Evolutionary conservation across 1,140 invertebrate species (phyloP), one percentile per base, ranked within the genome.

Genomic region (Helicoverpa zea): DNA sequence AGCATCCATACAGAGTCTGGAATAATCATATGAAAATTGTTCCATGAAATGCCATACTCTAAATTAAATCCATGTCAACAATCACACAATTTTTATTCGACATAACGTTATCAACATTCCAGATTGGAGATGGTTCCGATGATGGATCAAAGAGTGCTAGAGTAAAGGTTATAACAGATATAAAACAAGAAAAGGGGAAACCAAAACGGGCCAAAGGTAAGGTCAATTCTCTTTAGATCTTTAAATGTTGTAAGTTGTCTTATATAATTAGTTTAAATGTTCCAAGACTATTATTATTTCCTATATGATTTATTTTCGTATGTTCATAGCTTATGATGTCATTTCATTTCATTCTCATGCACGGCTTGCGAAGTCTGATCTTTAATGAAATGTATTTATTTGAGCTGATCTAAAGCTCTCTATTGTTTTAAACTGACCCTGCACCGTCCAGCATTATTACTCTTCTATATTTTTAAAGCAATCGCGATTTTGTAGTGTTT

Each of bases 241-340:
- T 43, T 59, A 59, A 9, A 49, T 47, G 4, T 14, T 13, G 12
- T 54, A 16, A n/a, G 58, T 18, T 51, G 74, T 72, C 68, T 54
- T 58, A 7, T 73, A 9, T 56, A 73, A 70, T 84, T 78, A 80
- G 64, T 80, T 81, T 82, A 83, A 72, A 23, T 47, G 47, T 47
- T 7, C 58, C 16, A 74, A 12, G 30, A 54, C 5, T 43, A 23
- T 23, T 23, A 23, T 23, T 23, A 23, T 56, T 29, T 61, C 70
- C 54, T 70, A 58, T 47, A 49, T 61, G 51, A 66, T 59, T 23
- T 74, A 81, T 81, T 61, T 88, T 87, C 84, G 89, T 92, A 87
- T 91, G 91, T 92, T 92, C 91, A 92, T 92, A 90, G 91, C 91
- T 91, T 89, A 56, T 43, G 35, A 43, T 43, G 35, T 43, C 35